Base-by-base conservation (phyloP, 2,888 invertebrate genomes). In the Adelognathus sp. region DNA sequence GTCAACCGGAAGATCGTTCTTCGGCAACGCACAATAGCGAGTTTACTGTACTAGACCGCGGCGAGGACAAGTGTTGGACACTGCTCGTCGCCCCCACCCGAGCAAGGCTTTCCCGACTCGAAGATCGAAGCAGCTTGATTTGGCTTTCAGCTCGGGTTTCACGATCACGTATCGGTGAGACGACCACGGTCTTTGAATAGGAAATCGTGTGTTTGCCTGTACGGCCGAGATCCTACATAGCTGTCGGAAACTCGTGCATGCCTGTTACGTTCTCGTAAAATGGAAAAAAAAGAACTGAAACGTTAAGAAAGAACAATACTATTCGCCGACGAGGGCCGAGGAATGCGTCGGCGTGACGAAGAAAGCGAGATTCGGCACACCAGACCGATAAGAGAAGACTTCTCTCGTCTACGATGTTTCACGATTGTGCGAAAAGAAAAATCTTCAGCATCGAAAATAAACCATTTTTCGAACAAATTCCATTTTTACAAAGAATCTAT, bases 91-190 rank as follows among this genome's bases (percentile, higher is more conserved):
- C n/a, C n/a, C n/a, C n/a, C 31, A 29, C 5, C 27, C 27, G 27
- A 31, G n/a, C 31, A 60, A 58, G 69, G 14, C 41, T 76, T 52
- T 66, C 24, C 66, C 63, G 63, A 44, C 7, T 7, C 16, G 36
- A 31, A 31, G 33, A 54, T 61, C 72, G 63, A 64, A 52, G 54
- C 29, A 56, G 21, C 60, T 66, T 60, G 29, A 61, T 75, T 79
- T 75, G 61, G 66, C 75, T 79, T 79, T 75, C 79, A 79, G 71
- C 79, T 79, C 75, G 74, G 75, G 79, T 75, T 71, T 58, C 71
- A 64, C 79, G 66, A 75, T 79, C 79, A 79, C 79, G 79, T 79
- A 75, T 71, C 54, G 66, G 21, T 60, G 79, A 66, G 79, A 60
- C 64, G 66, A n/a, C n/a, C n/a, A 77, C 66, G 79, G 60, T 41